Conservation (phyloP, 1,140 invertebrate species). For the Heliothis subflexa region DNA sequence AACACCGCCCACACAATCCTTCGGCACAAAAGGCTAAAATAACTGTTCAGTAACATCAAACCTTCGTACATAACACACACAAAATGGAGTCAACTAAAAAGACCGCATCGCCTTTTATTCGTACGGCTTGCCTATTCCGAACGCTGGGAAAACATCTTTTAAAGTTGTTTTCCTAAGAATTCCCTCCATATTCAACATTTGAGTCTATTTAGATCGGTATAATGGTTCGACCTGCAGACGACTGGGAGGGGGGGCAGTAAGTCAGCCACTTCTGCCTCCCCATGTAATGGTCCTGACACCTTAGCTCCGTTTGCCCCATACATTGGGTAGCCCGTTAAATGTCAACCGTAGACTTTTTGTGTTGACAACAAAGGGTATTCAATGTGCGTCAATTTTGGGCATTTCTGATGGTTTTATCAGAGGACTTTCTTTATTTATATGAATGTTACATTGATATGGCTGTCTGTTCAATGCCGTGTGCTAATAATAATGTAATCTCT, state of each 20-base stretch:
- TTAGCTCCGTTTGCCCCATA: constrained; percentile 61
- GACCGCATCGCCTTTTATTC: constrained; percentile 2
- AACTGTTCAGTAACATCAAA: not conserved
- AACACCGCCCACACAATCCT: not conserved
- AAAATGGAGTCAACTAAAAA: not conserved
- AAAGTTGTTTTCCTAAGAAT: constrained; percentile 55
- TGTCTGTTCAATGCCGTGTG: not conserved
- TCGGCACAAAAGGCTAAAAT: not conserved
- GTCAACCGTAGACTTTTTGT: constrained; percentile 69
- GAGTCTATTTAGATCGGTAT: constrained; percentile 68
- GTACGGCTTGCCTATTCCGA: constrained; percentile 39
- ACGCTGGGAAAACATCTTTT: constrained; percentile 43
- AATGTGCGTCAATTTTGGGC: constrained; percentile 1
- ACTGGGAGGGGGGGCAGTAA: constrained; percentile 55
- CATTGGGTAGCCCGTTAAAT: constrained; percentile 72
- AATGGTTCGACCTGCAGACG: constrained; percentile 78
- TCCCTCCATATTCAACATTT: constrained; percentile 57
- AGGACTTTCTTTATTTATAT: not conserved
- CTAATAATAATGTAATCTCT: not conserved
- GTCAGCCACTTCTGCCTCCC: constrained; percentile 59
- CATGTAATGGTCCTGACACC: constrained; percentile 74
- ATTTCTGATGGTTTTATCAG: not conserved
- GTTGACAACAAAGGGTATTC: constrained; percentile 59
- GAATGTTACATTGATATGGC: not conserved
- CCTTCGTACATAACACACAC: not conserved